These are phyloP conservation scores for Propithecus deckenii DNA, from an alignment of 2,797 vertebrate genomes.

Conservation along the genomic window DNA sequence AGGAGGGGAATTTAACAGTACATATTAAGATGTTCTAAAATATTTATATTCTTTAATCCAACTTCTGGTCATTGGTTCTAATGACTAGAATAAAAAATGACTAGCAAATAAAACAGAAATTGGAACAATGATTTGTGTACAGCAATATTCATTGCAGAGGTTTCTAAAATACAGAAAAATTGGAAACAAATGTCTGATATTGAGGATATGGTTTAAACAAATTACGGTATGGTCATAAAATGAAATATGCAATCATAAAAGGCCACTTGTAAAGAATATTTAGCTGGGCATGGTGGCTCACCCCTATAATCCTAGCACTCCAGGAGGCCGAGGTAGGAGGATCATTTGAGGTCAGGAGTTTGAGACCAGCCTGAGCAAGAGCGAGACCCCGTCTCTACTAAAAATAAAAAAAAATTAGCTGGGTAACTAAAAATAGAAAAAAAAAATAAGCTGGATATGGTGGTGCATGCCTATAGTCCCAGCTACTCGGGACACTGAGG, in stretches of 20 bases:
- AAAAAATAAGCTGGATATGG: too few relatives aligned
- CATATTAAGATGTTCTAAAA: neutral
- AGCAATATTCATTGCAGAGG: neutral
- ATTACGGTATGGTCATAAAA: neutral
- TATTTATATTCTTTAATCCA: neutral
- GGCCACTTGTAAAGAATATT: neutral
- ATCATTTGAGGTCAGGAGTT: too few relatives aligned
- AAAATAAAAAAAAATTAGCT: too few relatives aligned
- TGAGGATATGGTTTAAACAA: neutral
- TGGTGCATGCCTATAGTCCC: too few relatives aligned
- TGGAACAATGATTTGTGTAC: neutral
- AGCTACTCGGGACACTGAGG: too few relatives aligned
- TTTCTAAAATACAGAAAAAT: neutral
- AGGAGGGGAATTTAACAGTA: neutral
- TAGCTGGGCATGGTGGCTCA: neutral
- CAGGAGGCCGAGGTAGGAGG: too few relatives aligned
- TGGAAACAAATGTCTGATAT: neutral
- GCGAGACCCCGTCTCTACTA: too few relatives aligned
- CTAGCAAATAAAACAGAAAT: conserved; percentile 7
- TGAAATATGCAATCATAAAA: neutral
- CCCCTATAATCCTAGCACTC: too few relatives aligned
- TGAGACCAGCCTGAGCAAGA: too few relatives aligned
- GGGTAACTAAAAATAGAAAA: too few relatives aligned
- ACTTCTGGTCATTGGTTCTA: neutral
- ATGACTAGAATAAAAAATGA: neutral